These are phyloP conservation scores for Gymnoscelis rufifasciata DNA, from an alignment of 2,888 invertebrate genomes.

Conservation along the genomic window DNA sequence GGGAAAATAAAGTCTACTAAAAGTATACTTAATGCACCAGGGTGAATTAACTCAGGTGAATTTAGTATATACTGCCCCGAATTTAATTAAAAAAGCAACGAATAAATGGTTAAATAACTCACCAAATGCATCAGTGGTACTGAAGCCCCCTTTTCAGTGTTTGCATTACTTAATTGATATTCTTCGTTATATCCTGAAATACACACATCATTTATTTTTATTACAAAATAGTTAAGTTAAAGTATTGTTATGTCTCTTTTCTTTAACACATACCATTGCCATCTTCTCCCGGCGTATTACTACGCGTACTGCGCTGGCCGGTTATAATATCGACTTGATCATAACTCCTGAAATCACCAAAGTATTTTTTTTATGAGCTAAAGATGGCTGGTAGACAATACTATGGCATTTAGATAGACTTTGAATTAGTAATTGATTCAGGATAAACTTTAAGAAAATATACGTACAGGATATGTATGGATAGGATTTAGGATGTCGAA, in stretches of 20 bases:
- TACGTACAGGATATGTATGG: no score
- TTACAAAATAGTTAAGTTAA: not conserved
- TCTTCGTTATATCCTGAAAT: slow-evolving; percentile 48
- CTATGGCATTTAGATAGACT: no score
- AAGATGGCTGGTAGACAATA: no score
- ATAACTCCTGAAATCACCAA: slow-evolving; percentile 48
- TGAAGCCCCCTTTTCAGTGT: slow-evolving; percentile 58
- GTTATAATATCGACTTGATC: slow-evolving; percentile 70
- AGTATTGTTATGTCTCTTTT: not conserved
- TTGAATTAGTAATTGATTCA: no score
- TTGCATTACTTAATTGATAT: slow-evolving; percentile 53
- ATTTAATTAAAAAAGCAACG: no score
- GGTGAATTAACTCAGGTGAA: not conserved
- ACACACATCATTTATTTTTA: not conserved
- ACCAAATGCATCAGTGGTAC: slow-evolving; percentile 75
- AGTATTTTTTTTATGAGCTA: no score
- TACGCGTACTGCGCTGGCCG: slow-evolving; percentile 49
- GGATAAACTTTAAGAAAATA: no score
- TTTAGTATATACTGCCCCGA: no score
- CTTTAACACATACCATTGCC: slow-evolving; percentile 32
- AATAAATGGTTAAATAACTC: slow-evolving; percentile 28
- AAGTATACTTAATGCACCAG: no score
- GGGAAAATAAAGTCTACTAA: no score
- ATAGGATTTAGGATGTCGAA: no score
- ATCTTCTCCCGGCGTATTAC: slow-evolving; percentile 20